Conservation (phyloP, 2,888 invertebrate species). For the Punctoribates punctum region DNA sequence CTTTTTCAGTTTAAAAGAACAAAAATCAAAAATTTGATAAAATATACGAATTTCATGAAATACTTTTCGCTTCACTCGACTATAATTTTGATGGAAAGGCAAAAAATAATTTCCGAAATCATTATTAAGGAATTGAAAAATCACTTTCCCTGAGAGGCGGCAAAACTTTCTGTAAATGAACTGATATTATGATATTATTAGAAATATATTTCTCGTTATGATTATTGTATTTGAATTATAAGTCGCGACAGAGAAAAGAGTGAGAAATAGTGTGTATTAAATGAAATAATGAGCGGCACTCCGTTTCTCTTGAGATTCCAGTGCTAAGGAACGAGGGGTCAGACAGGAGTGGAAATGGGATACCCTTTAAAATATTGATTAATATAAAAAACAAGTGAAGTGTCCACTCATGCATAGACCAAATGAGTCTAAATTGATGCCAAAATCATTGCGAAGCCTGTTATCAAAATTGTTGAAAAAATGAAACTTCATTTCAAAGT, state of each 20-base stretch:
- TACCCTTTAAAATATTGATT: conserved; percentile 30
- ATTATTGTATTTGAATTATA: background rate
- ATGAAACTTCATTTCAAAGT: conserved; percentile 1
- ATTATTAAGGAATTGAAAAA: too few relatives aligned
- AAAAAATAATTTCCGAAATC: too few relatives aligned
- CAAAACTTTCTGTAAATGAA: too few relatives aligned
- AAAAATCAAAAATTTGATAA: too few relatives aligned
- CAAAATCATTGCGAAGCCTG: conserved; percentile 20
- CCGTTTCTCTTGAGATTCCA: background rate
- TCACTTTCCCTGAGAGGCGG: too few relatives aligned
- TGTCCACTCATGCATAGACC: conserved; percentile 20
- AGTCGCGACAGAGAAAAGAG: conserved; percentile 8
- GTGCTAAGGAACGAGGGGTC: background rate
- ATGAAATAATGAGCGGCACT: background rate
- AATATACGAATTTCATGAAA: too few relatives aligned
- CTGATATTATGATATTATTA: background rate
- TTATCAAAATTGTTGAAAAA: conserved; percentile 20
- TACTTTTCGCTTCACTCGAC: too few relatives aligned
- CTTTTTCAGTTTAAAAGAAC: too few relatives aligned
- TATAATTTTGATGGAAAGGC: too few relatives aligned
- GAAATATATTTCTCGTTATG: background rate
- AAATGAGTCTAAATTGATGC: conserved; percentile 8
- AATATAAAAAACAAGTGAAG: background rate
- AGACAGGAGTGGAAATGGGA: background rate
- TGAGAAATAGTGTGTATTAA: background rate